Evolutionary conservation across 92 coral and sea anemone genomes (phyloP).

Genomic region (Epizoanthus fatuus): DNA sequence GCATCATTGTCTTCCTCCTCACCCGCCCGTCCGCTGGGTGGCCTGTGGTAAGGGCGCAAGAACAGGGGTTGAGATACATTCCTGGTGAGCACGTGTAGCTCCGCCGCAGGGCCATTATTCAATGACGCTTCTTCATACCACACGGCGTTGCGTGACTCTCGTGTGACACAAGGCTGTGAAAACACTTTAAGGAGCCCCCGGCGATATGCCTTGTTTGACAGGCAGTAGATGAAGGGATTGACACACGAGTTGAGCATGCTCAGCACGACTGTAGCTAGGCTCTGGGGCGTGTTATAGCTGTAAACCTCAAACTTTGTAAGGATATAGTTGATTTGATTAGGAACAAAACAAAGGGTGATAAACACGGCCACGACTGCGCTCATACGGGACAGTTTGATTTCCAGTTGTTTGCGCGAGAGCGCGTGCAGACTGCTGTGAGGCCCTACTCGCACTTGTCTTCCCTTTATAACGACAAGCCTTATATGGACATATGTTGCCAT

Average conservation of each 20-base stretch:
- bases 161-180: too few species aligned
- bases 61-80: too few species aligned
- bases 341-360: conserved; percentile 20
- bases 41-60: too few species aligned
- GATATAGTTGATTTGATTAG: conserved; percentile 29
- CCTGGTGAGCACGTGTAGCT: too few species aligned
- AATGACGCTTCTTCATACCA: too few species aligned
- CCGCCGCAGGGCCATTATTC: too few species aligned
- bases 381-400: conserved; percentile 34
- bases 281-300: conserved; percentile 30
- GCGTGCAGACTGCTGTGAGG: too few species aligned
- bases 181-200: neutral
- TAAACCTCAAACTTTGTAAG: conserved; percentile 32
- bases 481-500: conserved; percentile 28
- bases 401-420: conserved; percentile 2
- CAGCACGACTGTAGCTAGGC: conserved; percentile 20
- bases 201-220: conserved; percentile 21
- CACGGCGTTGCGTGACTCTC: too few species aligned
- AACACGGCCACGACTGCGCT: conserved; percentile 33
- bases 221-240: conserved; percentile 34
- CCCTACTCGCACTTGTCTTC: neutral
- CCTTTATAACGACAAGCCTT: conserved; percentile 2
- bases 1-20: too few species aligned
- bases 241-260: conserved; percentile 25
- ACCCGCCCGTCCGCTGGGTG: too few species aligned